phyloP scores from a whole-genome alignment of 2,113 vertebrate genomes.

The Gallinago media region DNA sequence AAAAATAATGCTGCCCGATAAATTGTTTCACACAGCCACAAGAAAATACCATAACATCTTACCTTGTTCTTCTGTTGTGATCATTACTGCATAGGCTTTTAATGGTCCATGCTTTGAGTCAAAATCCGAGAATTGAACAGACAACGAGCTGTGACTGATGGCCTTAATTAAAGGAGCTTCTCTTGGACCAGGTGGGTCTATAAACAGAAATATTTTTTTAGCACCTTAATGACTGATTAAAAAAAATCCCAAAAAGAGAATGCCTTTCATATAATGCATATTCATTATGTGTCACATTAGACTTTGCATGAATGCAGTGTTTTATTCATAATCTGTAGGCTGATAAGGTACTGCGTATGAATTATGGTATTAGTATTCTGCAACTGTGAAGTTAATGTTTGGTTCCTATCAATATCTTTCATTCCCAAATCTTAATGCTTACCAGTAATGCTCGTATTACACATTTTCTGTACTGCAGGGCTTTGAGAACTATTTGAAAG shows the following conservation, averaged over 20 bases:
- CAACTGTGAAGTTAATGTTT: background rate
- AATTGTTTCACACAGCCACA: background rate
- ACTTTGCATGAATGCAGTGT: background rate
- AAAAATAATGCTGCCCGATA: background rate
- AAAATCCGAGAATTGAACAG: constrained; percentile 75
- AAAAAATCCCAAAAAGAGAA: background rate
- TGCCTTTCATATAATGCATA: background rate
- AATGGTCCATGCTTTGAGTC: constrained; percentile 78
- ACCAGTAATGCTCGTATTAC: constrained; percentile 85
- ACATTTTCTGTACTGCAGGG: background rate
- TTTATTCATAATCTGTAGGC: background rate
- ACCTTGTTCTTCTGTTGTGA: constrained; percentile 73
- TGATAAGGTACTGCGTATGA: background rate
- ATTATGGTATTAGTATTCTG: background rate
- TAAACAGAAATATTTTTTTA: constrained; percentile 14
- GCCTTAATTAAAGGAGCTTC: constrained; percentile 16
- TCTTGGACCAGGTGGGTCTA: constrained; percentile 76
- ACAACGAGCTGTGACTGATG: constrained; percentile 63
- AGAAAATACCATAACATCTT: background rate
- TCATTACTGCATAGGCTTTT: constrained; percentile 81
- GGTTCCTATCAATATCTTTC: background rate
- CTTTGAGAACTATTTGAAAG: constrained; percentile 72
- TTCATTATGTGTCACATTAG: background rate
- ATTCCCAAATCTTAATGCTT: background rate
- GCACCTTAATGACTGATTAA: background rate